phyloP scores from a whole-genome alignment of 2,113 vertebrate genomes.

The Potamarius usumacintae region DNA sequence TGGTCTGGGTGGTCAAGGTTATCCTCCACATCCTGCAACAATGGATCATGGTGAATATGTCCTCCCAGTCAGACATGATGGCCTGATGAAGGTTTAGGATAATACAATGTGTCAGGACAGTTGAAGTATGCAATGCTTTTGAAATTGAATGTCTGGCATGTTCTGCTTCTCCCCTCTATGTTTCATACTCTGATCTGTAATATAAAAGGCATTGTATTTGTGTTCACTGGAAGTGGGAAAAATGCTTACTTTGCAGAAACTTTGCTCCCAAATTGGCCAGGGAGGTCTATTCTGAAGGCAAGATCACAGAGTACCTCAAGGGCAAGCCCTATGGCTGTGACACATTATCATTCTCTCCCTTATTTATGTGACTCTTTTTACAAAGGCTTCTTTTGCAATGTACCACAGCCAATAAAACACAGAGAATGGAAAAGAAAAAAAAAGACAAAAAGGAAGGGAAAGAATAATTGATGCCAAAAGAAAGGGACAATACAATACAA shows the following conservation, averaged over 20 bases:
- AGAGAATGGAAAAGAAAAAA: not conserved
- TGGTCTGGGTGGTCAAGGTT: slow-evolving; percentile 54
- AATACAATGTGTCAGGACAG: slow-evolving; percentile 56
- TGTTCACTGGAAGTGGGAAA: slow-evolving; percentile 29
- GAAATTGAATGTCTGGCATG: slow-evolving; percentile 56
- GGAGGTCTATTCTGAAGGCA: slow-evolving; percentile 46
- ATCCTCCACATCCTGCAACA: slow-evolving; percentile 52
- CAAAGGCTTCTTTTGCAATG: slow-evolving; percentile 11
- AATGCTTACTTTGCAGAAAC: slow-evolving; percentile 47
- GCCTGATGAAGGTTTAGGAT: slow-evolving; percentile 56
- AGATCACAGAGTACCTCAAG: slow-evolving; percentile 45
- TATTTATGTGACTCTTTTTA: slow-evolving; percentile 43
- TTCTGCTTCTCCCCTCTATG: slow-evolving; percentile 34
- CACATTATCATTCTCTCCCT: slow-evolving; percentile 41
- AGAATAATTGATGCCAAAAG: not conserved
- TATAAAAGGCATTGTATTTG: slow-evolving; percentile 48
- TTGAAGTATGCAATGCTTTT: slow-evolving; percentile 59
- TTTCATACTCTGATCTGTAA: slow-evolving; percentile 49
- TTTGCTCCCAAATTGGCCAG: slow-evolving; percentile 36
- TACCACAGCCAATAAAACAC: not conserved
- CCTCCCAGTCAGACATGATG: slow-evolving; percentile 48
- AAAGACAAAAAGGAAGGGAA: not conserved
- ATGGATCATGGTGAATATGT: slow-evolving; percentile 55
- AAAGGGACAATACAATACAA: not conserved
- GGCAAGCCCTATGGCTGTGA: slow-evolving; percentile 26